Evolutionary conservation across 2,113 vertebrate species (phyloP).

Genomic region (Gallinago undulata): DNA sequence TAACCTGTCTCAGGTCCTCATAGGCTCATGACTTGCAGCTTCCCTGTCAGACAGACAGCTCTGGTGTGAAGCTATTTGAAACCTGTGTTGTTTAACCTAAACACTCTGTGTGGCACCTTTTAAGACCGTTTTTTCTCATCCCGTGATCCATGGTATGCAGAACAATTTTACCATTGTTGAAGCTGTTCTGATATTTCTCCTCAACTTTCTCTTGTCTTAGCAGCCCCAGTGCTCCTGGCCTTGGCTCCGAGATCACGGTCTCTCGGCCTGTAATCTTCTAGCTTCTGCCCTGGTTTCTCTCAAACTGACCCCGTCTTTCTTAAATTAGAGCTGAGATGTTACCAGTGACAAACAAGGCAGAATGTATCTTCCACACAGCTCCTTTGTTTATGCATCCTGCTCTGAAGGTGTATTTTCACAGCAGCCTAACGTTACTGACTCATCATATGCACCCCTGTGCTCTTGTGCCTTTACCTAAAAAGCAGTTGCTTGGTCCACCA

Average conservation of each 20-base stretch:
- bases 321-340: not conserved
- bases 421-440: not conserved
- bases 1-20: not conserved
- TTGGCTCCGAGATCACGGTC: rapidly evolving
- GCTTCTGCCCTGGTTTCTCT: not conserved
- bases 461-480: not conserved
- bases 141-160: not conserved
- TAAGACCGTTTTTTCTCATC: not conserved
- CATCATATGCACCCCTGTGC: not conserved
- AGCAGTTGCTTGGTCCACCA: not conserved
- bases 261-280: not conserved
- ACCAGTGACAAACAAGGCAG: not conserved
- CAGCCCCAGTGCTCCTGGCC: not conserved
- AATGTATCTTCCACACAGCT: not conserved
- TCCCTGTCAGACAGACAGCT: not conserved
- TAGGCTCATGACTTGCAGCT: rapidly evolving
- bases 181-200: not conserved
- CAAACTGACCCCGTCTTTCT: not conserved
- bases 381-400: not conserved
- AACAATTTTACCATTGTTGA: not conserved
- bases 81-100: not conserved
- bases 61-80: not conserved
- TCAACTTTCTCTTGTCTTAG: not conserved
- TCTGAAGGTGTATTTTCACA: not conserved
- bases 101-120: not conserved